Conservation (phyloP, 1,140 invertebrate species). For the Agraylea sexmaculata region DNA sequence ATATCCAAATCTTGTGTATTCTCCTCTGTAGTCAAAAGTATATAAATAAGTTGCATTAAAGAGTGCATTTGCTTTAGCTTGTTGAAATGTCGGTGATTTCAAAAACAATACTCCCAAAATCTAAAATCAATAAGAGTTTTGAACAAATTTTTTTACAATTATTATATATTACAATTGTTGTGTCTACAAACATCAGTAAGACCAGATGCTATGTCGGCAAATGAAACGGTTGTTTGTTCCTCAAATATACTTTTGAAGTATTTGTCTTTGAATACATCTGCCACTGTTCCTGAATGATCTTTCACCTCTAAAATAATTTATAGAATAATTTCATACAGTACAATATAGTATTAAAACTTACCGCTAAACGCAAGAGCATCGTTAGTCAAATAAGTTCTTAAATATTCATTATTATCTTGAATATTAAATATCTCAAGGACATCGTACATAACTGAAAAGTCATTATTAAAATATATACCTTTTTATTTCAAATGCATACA, state of each 20-base stretch:
- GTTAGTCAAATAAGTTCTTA: too few species aligned
- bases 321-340: too few species aligned
- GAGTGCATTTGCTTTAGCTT: conserved; percentile 9
- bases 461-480: too few species aligned
- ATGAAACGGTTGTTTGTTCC: conserved; percentile 2
- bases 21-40: conserved; percentile 12
- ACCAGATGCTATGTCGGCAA: conserved; percentile 7
- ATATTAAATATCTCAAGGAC: too few species aligned
- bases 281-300: conserved; percentile 4
- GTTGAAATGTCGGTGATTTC: conserved; percentile 7
- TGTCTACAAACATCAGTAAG: conserved; percentile 11
- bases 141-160: background rate
- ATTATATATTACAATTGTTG: background rate
- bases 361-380: too few species aligned
- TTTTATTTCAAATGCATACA: too few species aligned
- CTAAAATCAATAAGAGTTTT: background rate
- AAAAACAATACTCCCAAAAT: background rate
- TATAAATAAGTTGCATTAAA: conserved; percentile 8
- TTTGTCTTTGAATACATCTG: conserved; percentile 8
- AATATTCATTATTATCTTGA: too few species aligned
- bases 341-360: too few species aligned
- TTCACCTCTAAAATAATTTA: conserved; percentile 3
- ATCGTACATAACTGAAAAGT: too few species aligned
- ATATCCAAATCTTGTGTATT: conserved; percentile 23
- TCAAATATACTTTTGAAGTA: conserved; percentile 8